These are phyloP conservation scores for Calidris pygmaea DNA, from an alignment of 2,113 vertebrate species.

Conservation along the genomic window DNA sequence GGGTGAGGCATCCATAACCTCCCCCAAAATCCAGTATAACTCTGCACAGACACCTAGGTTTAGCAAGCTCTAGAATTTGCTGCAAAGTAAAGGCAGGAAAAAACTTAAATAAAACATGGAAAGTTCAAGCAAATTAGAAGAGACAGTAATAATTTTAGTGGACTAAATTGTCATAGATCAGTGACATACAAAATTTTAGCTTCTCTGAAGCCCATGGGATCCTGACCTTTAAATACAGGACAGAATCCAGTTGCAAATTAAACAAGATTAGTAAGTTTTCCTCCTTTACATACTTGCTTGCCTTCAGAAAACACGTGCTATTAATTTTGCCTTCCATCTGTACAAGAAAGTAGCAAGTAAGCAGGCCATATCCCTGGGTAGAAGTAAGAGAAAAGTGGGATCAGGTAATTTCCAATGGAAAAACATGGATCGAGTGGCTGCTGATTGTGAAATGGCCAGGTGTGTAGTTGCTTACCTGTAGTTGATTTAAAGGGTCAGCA, in stretches of 20 bases:
- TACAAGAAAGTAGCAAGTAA: background rate
- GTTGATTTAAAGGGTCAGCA: background rate
- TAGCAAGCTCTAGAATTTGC: background rate
- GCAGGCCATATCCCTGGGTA: background rate
- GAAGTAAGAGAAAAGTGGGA: background rate
- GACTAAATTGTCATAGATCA: background rate
- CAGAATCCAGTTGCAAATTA: constrained; percentile 33
- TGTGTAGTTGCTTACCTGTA: background rate
- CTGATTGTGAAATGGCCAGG: background rate
- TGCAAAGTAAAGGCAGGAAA: background rate
- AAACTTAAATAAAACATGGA: background rate
- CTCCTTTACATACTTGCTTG: constrained; percentile 6
- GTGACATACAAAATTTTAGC: background rate
- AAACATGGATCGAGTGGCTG: background rate
- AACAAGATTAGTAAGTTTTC: constrained; percentile 9
- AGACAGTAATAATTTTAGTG: background rate
- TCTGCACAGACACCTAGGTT: background rate
- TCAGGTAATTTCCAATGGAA: background rate
- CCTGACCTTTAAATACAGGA: background rate
- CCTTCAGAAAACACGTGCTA: constrained; percentile 30
- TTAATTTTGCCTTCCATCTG: constrained; percentile 21
- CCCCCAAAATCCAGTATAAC: background rate
- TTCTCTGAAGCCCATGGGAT: background rate
- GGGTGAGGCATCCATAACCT: background rate
- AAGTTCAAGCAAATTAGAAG: background rate